Evolutionary conservation across 2,113 vertebrate genomes (phyloP).

Genomic region (Cisticola juncidis): DNA sequence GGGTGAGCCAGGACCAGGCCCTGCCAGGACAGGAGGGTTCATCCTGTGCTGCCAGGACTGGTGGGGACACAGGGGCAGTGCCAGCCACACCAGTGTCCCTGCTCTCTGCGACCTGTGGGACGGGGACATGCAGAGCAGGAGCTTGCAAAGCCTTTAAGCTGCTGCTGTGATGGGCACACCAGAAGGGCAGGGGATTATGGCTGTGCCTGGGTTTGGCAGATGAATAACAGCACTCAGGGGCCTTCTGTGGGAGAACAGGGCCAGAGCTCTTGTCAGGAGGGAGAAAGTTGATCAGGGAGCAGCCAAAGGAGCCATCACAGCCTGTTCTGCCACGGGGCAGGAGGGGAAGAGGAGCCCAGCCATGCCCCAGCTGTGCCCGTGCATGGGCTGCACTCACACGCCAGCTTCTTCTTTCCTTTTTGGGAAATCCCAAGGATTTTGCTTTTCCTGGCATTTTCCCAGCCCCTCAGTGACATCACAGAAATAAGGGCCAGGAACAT

Average conservation of each 20-base stretch:
- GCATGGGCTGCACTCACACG: neutral
- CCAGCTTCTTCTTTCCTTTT: neutral
- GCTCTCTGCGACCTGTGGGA: neutral
- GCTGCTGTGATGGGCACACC: neutral
- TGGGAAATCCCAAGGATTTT: neutral
- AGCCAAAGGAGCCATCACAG: neutral
- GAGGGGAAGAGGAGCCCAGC: neutral
- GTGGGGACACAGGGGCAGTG: neutral
- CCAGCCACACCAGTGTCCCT: neutral
- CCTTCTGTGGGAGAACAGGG: neutral
- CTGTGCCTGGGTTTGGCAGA: neutral
- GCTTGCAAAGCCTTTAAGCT: slow-evolving; percentile 26
- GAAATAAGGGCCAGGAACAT: neutral
- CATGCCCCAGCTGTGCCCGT: rapidly evolving
- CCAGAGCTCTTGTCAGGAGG: neutral
- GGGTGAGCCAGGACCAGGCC: neutral
- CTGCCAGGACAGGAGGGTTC: neutral
- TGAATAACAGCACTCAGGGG: neutral
- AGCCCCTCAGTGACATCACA: neutral
- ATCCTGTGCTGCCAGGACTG: neutral
- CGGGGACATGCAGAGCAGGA: rapidly evolving
- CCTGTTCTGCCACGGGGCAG: neutral
- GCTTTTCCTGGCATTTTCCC: neutral
- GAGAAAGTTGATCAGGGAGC: neutral
- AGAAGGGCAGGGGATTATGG: neutral